phyloP scores from a whole-genome alignment of 1,140 invertebrate species.

The Plectrocnemia conspersa region DNA sequence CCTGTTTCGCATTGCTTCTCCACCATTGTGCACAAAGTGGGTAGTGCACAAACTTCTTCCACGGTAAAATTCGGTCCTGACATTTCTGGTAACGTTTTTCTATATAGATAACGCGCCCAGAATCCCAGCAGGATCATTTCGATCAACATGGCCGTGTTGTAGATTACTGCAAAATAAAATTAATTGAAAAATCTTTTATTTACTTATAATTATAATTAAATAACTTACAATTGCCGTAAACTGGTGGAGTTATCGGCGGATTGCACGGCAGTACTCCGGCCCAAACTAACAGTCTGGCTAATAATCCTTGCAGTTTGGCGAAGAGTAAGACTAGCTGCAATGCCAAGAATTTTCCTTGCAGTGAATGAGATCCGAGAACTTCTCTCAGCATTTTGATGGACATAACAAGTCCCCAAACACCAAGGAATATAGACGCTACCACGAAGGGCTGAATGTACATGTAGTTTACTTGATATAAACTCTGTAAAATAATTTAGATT shows the following conservation, averaged over 20 bases:
- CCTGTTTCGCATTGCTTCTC: constrained; percentile 10
- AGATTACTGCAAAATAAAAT: constrained; percentile 52
- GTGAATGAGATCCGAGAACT: constrained; percentile 44
- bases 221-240: constrained; percentile 45
- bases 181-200: constrained; percentile 11
- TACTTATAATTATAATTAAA: background rate
- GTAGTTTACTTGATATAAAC: constrained; percentile 55
- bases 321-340: constrained; percentile 53
- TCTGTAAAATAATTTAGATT: constrained; percentile 50
- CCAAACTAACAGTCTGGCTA: constrained; percentile 47
- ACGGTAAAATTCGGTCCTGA: constrained; percentile 34
- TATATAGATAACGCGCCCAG: constrained; percentile 55
- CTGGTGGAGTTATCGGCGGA: constrained; percentile 44
- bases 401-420: constrained; percentile 60
- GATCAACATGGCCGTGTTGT: constrained; percentile 55
- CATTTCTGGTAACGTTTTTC: constrained; percentile 42
- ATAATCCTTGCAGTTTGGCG: constrained; percentile 53
- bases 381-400: constrained; percentile 49
- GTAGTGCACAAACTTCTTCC: constrained; percentile 35
- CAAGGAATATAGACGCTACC: constrained; percentile 55
- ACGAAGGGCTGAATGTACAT: constrained; percentile 57
- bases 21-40: constrained; percentile 10
- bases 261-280: constrained; percentile 49
- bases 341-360: constrained; percentile 48
- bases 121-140: constrained; percentile 57